A percentile compares a stretch with the other conserved stretches of the same genome.
These are phyloP conservation scores for Bungarus multicinctus DNA, from an alignment of 2,113 vertebrate genomes.

Conservation along the genomic window DNA sequence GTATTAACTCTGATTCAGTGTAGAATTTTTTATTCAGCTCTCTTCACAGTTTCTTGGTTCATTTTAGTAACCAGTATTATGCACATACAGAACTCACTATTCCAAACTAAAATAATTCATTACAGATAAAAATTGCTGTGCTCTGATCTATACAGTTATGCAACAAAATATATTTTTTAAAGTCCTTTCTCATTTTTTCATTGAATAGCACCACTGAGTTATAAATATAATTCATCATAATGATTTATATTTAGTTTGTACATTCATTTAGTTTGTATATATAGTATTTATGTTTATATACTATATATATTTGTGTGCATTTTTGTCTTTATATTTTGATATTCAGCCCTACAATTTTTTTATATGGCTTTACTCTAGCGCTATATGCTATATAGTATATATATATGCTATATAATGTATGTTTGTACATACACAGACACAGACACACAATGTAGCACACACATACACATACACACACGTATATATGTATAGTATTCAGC, in stretches of 20 bases:
- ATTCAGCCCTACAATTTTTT: neutral
- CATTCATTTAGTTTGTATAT: too few species aligned
- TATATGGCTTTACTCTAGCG: slow-evolving; percentile 2
- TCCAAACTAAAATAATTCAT: slow-evolving; percentile 32
- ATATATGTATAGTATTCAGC: too few species aligned
- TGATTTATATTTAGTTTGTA: slow-evolving; percentile 43
- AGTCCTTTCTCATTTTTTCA: slow-evolving; percentile 31
- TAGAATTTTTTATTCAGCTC: slow-evolving; percentile 15
- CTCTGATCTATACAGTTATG: slow-evolving; percentile 32
- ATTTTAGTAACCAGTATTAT: slow-evolving; percentile 35
- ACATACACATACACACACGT: too few species aligned
- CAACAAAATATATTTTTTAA: slow-evolving; percentile 33
- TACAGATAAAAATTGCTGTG: slow-evolving; percentile 4
- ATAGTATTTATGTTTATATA: neutral
- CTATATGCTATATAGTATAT: too few species aligned
- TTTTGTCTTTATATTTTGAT: slow-evolving; percentile 18
- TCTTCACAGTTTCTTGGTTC: slow-evolving; percentile 27
- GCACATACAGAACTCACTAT: slow-evolving; percentile 14
- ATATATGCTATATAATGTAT: too few species aligned
- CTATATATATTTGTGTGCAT: neutral
- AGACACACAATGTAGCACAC: too few species aligned
- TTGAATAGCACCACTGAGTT: slow-evolving; percentile 49
- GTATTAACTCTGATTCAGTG: slow-evolving; percentile 26
- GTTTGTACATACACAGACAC: too few species aligned
- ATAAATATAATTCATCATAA: slow-evolving; percentile 36